These are phyloP conservation scores for Amphimallon solstitiale DNA, from an alignment of 2,888 invertebrate species.

Conservation along the genomic window DNA sequence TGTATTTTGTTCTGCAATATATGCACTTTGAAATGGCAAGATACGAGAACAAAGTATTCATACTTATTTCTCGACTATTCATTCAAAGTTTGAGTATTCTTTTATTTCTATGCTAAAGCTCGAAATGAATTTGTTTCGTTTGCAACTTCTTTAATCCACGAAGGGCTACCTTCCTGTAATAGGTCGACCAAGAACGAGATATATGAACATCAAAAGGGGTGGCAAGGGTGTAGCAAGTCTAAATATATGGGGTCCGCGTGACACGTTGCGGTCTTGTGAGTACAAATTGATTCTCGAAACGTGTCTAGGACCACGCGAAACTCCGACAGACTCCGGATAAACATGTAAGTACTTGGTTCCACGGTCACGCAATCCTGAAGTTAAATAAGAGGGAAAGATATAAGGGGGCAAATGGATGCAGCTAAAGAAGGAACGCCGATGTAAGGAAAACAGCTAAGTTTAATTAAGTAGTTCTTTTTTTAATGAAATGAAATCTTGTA, in stretches of 20 bases:
- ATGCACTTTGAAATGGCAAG: too few species aligned
- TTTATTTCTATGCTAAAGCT: too few species aligned
- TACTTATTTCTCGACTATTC: too few species aligned
- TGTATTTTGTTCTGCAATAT: too few species aligned
- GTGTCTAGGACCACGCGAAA: conserved; percentile 40
- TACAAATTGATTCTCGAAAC: conserved; percentile 53
- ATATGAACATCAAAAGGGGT: too few species aligned
- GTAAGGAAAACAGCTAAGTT: conserved; percentile 6
- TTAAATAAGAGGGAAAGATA: background rate
- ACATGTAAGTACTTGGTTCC: conserved; percentile 46
- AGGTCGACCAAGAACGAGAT: too few species aligned
- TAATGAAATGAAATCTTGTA: background rate
- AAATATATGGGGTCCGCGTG: conserved; percentile 41
- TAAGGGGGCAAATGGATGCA: background rate
- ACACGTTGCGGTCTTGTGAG: conserved; percentile 49
- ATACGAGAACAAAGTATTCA: too few species aligned
- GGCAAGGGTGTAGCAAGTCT: background rate
- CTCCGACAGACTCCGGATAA: conserved; percentile 41
- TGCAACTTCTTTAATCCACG: too few species aligned
- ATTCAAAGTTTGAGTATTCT: too few species aligned
- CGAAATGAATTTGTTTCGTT: too few species aligned
- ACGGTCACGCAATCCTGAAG: conserved; percentile 42
- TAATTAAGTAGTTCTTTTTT: conserved; percentile 27
- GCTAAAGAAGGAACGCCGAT: background rate
- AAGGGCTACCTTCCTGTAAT: too few species aligned